phyloP scores from a whole-genome alignment of 2,113 vertebrate genomes.

The Nesogale talazaci region DNA sequence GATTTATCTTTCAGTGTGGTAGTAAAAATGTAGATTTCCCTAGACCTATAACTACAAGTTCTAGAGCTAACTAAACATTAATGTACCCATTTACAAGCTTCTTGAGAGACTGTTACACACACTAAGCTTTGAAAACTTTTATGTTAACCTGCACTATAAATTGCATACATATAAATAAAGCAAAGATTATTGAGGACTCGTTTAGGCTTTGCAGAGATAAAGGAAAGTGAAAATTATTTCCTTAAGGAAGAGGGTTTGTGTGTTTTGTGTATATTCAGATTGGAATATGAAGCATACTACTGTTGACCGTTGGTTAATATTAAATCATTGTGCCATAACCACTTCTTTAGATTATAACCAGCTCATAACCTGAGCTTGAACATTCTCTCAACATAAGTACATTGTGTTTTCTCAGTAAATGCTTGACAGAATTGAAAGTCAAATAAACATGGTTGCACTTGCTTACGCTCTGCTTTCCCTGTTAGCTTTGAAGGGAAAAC shows the following conservation, averaged over 20 bases:
- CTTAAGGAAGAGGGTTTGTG: background rate
- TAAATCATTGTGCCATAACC: background rate
- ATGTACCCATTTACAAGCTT: constrained; percentile 8
- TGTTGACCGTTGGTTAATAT: constrained; percentile 12
- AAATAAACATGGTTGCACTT: background rate
- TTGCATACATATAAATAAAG: background rate
- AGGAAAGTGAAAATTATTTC: constrained; percentile 31
- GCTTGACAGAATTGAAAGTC: constrained; percentile 38
- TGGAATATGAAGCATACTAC: too few relatives aligned
- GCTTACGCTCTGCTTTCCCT: background rate
- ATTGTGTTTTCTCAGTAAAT: background rate
- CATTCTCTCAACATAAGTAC: background rate
- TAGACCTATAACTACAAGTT: constrained; percentile 27
- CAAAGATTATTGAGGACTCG: background rate
- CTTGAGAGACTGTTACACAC: background rate
- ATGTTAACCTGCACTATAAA: background rate
- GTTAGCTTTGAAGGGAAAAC: constrained; percentile 48
- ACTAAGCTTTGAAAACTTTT: background rate
- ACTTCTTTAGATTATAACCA: constrained; percentile 43
- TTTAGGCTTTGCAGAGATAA: constrained; percentile 38
- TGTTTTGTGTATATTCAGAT: background rate
- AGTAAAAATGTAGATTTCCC: background rate
- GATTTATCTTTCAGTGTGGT: background rate
- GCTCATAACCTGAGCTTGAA: background rate
- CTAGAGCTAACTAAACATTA: background rate